Evolutionary conservation across 2,888 invertebrate species (phyloP), one percentile per base, ranked within the genome.

Genomic region (Tinea trinotella): DNA sequence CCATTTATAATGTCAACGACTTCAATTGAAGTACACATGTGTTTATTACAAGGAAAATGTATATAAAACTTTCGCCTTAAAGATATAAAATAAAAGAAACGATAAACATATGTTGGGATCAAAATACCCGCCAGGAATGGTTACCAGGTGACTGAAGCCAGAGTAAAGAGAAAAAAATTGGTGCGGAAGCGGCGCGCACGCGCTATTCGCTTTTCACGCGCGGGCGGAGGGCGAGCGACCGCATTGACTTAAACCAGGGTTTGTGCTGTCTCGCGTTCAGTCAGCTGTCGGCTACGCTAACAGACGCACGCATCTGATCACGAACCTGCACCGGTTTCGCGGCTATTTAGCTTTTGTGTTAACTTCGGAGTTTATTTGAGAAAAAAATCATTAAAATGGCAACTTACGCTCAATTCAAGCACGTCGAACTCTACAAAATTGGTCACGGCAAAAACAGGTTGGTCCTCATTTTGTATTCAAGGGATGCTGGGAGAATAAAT

Each of bases 371-470:
- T 64, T 63, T 60, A 61, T 40, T 57, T 55, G 55, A 66, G 63
- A 65, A 65, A 60, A 58, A 55, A 55, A 56, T n/a, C n/a, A 60
- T 59, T 57, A 70, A 68, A 69, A 94, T 96, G 95, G 95, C 95
- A 78, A 93, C 95, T 76, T 96, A 95, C 89, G 94, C 95, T 75
- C 92, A 94, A 64, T 96, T 95, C 89, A 93, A 95, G 87, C 95
- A 96, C 87, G 92, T 96, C 82, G 96, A 96, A 88, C 91, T 96
- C 68, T 95, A 95, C 90, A 95, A 95, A 87, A 93, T 96, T 77
- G 96, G 96, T 79, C 93, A 93, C 85, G 94, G 95, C 77, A 96
- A 96, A 87, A 94, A 94, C 88, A 94, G 95, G 96, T 96, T 63
- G 76, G 73, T 54, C 55, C 55, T n/a, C n/a, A 56, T 46, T 59